Percentiles rank a stretch among this genome's conserved stretches.
phyloP scores from a whole-genome alignment of 2,113 vertebrate species.

The Lampris incognitus region DNA sequence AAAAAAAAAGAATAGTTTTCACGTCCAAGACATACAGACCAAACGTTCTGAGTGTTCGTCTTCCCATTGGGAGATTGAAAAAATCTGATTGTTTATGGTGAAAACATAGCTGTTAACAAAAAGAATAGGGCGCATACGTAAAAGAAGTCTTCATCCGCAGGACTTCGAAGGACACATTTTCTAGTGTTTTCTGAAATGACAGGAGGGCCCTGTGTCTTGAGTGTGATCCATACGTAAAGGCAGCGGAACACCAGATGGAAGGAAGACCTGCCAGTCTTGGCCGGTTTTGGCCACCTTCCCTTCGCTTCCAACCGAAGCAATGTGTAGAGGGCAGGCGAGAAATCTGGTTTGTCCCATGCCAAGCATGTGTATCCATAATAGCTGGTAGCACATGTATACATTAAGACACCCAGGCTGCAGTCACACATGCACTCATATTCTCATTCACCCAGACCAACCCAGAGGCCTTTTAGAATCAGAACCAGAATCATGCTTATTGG shows the following conservation, averaged over 20 bases:
- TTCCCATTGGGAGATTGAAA: neutral
- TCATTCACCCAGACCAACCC: neutral
- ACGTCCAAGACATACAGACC: too few species aligned
- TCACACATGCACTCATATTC: neutral
- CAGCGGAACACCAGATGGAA: slow-evolving; percentile 53
- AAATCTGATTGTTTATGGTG: neutral
- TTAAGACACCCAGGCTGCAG: neutral
- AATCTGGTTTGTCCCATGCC: neutral
- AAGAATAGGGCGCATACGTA: neutral
- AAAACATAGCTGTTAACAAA: too few species aligned
- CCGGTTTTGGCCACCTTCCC: slow-evolving; percentile 19
- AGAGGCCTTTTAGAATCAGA: too few species aligned
- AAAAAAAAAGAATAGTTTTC: too few species aligned
- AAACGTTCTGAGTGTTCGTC: too few species aligned
- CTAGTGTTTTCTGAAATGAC: neutral
- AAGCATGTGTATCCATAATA: slow-evolving; percentile 31
- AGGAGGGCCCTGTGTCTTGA: slow-evolving; percentile 37
- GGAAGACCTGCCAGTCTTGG: slow-evolving; percentile 15
- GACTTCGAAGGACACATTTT: neutral
- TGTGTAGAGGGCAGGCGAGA: slow-evolving; percentile 37
- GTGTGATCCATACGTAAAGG: slow-evolving; percentile 22
- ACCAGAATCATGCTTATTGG: too few species aligned
- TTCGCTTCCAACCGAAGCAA: slow-evolving; percentile 12
- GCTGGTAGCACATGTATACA: neutral
- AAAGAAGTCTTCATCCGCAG: neutral